These are phyloP conservation scores for Margarornis squamiger DNA, from an alignment of 2,797 vertebrate species.

Conservation along the genomic window DNA sequence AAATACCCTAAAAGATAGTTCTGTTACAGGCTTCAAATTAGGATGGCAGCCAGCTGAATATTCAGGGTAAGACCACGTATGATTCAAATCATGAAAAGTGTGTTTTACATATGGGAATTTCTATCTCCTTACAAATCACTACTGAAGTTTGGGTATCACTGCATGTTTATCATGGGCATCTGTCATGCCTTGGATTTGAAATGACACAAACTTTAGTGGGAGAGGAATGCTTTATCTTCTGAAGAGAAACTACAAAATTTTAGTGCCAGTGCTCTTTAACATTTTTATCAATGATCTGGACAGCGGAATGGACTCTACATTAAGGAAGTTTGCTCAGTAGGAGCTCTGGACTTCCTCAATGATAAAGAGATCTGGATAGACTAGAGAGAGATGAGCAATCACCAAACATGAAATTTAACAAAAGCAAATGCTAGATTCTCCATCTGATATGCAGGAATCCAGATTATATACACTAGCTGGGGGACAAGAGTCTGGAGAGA, in stretches of 20 bases:
- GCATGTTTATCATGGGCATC: neutral
- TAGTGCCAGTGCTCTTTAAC: neutral
- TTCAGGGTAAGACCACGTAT: neutral
- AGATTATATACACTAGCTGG: neutral
- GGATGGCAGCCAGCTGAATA: neutral
- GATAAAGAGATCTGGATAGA: neutral
- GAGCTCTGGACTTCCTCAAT: neutral
- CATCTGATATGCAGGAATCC: neutral
- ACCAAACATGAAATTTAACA: neutral
- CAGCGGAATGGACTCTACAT: fast-evolving
- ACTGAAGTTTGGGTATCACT: neutral
- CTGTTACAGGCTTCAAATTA: neutral
- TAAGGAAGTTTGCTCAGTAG: neutral
- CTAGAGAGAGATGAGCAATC: neutral
- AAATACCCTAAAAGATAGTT: neutral
- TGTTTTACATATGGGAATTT: neutral
- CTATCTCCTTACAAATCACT: neutral
- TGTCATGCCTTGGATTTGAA: neutral
- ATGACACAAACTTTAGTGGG: neutral
- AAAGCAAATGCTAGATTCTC: neutral
- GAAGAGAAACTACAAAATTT: neutral
- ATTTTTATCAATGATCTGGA: neutral
- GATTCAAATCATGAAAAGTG: fast-evolving
- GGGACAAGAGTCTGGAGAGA: fast-evolving
- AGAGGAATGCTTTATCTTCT: neutral